These are phyloP conservation scores for Sabatieria punctata DNA, from an alignment of 2,888 invertebrate genomes.

Conservation along the genomic window DNA sequence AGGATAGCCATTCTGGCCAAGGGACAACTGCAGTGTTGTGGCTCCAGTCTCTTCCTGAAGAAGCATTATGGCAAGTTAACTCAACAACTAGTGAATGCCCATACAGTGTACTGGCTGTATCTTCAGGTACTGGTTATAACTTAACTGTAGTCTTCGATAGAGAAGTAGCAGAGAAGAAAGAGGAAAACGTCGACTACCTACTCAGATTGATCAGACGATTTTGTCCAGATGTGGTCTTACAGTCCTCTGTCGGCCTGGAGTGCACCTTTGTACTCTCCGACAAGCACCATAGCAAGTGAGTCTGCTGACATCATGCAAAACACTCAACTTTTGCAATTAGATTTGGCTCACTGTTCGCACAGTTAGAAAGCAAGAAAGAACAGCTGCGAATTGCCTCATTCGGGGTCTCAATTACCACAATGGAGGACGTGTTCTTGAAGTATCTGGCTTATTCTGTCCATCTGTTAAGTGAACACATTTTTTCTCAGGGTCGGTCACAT, in stretches of 20 bases:
- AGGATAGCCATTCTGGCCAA: slow-evolving; percentile 68
- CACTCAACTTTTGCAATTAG: no score
- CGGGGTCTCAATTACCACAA: slow-evolving; percentile 63
- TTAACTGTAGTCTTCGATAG: slow-evolving; percentile 47
- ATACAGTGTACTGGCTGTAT: neutral
- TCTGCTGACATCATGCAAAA: no score
- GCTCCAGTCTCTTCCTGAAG: slow-evolving; percentile 54
- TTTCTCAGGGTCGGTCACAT: no score
- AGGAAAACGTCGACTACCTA: slow-evolving; percentile 33
- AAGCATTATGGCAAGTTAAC: slow-evolving; percentile 60
- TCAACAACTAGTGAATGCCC: neutral
- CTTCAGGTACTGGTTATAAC: slow-evolving; percentile 55
- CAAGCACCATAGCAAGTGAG: no score
- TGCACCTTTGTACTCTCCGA: slow-evolving; percentile 52
- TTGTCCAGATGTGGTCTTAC: slow-evolving; percentile 48
- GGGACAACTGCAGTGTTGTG: slow-evolving; percentile 59
- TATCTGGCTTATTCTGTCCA: no score
- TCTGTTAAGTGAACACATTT: no score
- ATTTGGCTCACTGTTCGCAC: slow-evolving; percentile 48
- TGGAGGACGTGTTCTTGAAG: slow-evolving; percentile 78
- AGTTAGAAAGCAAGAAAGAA: slow-evolving; percentile 46
- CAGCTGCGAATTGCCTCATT: slow-evolving; percentile 53
- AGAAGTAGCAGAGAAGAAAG: slow-evolving; percentile 22
- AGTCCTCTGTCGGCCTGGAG: slow-evolving; percentile 57
- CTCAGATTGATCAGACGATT: slow-evolving; percentile 46